phyloP scores from a whole-genome alignment of 2,113 vertebrate species.

The Coptodon bakossiorum region DNA sequence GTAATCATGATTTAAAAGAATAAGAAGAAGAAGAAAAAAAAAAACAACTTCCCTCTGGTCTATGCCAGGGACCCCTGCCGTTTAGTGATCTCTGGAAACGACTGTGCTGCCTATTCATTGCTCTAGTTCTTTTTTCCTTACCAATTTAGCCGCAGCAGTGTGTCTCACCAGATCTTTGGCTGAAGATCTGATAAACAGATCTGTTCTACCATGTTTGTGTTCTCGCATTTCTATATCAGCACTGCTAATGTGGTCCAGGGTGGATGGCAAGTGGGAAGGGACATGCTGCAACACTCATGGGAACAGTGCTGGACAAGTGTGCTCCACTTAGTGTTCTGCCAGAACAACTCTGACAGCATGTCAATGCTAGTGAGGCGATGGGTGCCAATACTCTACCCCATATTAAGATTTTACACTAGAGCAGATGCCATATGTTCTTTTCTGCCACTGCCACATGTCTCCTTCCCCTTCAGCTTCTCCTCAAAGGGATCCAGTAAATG shows the following conservation, averaged over 20 bases:
- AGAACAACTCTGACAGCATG: conserved; percentile 55
- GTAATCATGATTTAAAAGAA: background rate
- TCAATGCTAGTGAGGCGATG: conserved; percentile 34
- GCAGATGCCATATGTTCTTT: conserved; percentile 55
- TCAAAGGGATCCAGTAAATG: conserved; percentile 31
- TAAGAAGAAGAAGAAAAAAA: background rate
- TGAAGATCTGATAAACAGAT: conserved; percentile 8
- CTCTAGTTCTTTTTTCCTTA: background rate
- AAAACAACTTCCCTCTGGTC: background rate
- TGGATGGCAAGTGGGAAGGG: conserved; percentile 22
- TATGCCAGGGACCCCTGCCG: background rate
- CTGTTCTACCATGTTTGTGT: background rate
- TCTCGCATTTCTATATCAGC: background rate
- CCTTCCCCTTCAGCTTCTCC: conserved; percentile 8
- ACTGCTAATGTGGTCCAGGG: conserved; percentile 4
- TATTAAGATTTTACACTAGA: conserved; percentile 50
- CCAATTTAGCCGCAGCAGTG: background rate
- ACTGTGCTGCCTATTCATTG: background rate
- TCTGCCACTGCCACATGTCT: conserved; percentile 41
- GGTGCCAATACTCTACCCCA: conserved; percentile 36
- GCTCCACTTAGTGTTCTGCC: conserved; percentile 45
- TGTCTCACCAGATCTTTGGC: conserved; percentile 10
- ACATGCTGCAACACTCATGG: conserved; percentile 18
- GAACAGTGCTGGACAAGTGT: conserved; percentile 28
- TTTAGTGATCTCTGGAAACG: background rate